phyloP scores from a whole-genome alignment of 2,113 vertebrate species.

The Halcyon malimbica region DNA sequence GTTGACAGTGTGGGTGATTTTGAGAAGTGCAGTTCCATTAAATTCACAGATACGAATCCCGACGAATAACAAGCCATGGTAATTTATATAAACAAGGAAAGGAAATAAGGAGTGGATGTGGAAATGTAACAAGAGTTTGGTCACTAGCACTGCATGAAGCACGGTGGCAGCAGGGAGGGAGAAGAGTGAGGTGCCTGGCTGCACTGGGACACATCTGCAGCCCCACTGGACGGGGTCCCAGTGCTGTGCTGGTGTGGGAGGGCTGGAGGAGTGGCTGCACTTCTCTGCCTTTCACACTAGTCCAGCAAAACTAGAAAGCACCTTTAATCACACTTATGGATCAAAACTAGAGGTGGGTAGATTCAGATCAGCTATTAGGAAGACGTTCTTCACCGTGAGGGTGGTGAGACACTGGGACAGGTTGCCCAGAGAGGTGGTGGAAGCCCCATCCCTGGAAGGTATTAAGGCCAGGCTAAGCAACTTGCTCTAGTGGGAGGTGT shows the following conservation, averaged over 20 bases:
- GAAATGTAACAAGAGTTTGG: constrained; percentile 7
- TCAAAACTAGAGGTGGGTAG: too few relatives aligned
- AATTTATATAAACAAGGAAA: constrained; percentile 67
- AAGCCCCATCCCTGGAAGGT: too few relatives aligned
- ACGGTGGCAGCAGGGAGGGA: not conserved
- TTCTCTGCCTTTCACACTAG: not conserved
- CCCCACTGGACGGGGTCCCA: not conserved
- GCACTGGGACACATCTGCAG: not conserved
- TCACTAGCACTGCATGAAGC: not conserved
- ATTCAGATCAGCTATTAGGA: too few relatives aligned
- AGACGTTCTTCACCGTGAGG: too few relatives aligned
- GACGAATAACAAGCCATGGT: constrained; percentile 60
- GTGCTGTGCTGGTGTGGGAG: not conserved
- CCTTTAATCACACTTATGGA: not conserved
- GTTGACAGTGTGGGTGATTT: constrained; percentile 72
- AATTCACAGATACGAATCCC: constrained; percentile 65
- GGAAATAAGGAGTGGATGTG: constrained; percentile 30
- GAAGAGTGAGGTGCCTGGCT: not conserved
- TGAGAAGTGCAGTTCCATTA: constrained; percentile 64
- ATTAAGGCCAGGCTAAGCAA: too few relatives aligned
- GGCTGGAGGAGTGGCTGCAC: not conserved
- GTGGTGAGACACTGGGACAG: too few relatives aligned
- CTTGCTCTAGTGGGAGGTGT: too few relatives aligned
- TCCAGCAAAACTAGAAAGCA: not conserved
- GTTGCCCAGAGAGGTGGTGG: too few relatives aligned